Evolutionary conservation across 2,797 vertebrate genomes (phyloP).

Genomic region (Acanthopagrus latus): DNA sequence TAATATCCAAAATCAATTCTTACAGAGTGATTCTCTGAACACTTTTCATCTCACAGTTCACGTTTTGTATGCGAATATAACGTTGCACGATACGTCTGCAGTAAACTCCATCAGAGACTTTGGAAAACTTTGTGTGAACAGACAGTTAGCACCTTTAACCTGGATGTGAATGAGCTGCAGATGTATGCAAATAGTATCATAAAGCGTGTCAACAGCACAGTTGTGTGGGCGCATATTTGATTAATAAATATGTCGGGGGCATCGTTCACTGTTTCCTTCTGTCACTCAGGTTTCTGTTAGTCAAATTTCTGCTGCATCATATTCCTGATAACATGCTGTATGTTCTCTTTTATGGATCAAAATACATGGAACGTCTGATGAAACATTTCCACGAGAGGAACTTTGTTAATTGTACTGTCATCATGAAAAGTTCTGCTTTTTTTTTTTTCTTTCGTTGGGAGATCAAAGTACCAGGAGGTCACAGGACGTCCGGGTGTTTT

Average conservation of each 20-base stretch:
- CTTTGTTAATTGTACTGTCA: neutral
- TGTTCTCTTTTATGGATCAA: neutral
- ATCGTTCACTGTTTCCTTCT: neutral
- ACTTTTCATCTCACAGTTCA: too few species aligned
- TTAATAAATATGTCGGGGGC: neutral
- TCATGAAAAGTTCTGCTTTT: conserved; percentile 10
- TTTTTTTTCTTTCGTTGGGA: neutral
- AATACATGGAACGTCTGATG: neutral
- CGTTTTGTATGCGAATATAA: too few species aligned
- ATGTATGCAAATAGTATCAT: neutral
- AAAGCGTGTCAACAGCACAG: neutral
- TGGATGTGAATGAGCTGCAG: neutral
- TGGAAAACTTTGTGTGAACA: too few species aligned
- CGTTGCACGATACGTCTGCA: too few species aligned
- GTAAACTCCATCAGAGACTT: too few species aligned
- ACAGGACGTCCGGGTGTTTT: neutral
- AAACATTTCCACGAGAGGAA: neutral
- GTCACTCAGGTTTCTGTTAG: neutral
- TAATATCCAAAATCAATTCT: too few species aligned
- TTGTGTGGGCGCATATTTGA: conserved; percentile 5
- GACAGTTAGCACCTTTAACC: neutral
- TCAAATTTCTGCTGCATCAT: neutral
- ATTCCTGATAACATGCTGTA: neutral
- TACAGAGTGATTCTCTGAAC: too few species aligned
- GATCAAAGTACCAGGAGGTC: neutral